Base-by-base conservation (phyloP, 2,113 vertebrate species). In the Protobothrops mucrosquamatus region DNA sequence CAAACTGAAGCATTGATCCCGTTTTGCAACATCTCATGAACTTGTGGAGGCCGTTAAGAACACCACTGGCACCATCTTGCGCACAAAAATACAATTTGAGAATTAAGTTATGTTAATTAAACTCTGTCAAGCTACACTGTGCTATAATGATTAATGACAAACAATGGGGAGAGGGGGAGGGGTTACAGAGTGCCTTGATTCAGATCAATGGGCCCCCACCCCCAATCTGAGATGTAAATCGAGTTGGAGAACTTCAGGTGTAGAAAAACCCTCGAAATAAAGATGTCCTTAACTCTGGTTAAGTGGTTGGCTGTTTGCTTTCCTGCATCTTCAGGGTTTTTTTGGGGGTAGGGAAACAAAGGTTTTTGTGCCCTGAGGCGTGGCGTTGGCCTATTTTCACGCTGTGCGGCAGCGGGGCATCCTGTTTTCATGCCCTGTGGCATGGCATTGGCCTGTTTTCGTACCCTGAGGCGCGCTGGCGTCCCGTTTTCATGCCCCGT, bases 101-200 rank as follows among this genome's bases (percentile, higher is more conserved):
- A 94, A 94, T 96, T 97, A 97, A 97, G 94, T 97, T 97, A 96
- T 96, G 96, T 94, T 94, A 95, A 97, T 93, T 93, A 93, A 95
- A 96, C 92, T 96, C 95, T 95, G 96, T 95, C 81, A 95, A 96
- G 94, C 92, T 94, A 52, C 94, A 90, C 59, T 64, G 89, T 93
- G 95, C 95, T 91, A 87, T 85, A 29, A 23, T 95, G 91, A 3
- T 2, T 69, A 46, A 85, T 95, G 94, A 86, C 95, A 74, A 34
- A 20, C n/a, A 39, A 34, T 24, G 54, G 12, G 9, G 51, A 5
- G 24, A 10, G 52, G 12, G 26, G 26, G 24, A 10, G 12, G 12
- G 11, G 26, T 29, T 55, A 4, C 20, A 74, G n/a, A 74, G 2
- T 74, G n/a, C n/a, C 69, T 74, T 34, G 69, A 34, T n/a, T 4